These are phyloP conservation scores for Gandaritis pyraliata DNA, from an alignment of 2,888 invertebrate genomes.

Conservation along the genomic window DNA sequence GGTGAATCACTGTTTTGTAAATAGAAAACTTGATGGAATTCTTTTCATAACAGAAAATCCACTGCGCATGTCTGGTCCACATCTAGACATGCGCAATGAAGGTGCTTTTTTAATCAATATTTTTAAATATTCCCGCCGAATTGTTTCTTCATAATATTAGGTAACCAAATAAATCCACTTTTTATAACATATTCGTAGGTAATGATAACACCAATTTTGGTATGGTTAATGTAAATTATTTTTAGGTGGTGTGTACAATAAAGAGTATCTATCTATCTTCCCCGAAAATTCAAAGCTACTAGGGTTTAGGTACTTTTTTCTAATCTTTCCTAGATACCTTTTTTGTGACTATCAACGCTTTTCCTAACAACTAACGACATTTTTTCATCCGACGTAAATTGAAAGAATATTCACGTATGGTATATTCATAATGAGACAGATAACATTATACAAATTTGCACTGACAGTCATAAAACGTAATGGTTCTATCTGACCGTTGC, in stretches of 20 bases:
- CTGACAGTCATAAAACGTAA: slow-evolving; percentile 46
- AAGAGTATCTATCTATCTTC: too few species aligned
- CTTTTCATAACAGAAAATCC: slow-evolving; percentile 32
- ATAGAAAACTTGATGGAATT: slow-evolving; percentile 41
- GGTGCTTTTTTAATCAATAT: slow-evolving; percentile 47
- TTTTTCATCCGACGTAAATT: too few species aligned
- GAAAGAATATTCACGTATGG: too few species aligned
- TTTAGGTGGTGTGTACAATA: too few species aligned
- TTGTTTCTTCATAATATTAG: neutral
- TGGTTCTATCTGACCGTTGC: slow-evolving; percentile 64
- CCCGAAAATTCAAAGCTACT: too few species aligned
- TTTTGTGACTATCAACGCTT: too few species aligned
- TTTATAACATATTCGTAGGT: neutral
- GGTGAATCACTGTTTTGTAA: slow-evolving; percentile 42
- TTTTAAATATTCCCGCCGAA: slow-evolving; percentile 48
- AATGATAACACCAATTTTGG: too few species aligned
- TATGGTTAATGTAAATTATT: too few species aligned
- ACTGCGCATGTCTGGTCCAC: slow-evolving; percentile 50
- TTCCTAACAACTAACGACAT: too few species aligned
- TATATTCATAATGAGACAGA: neutral
- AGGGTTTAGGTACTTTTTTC: too few species aligned
- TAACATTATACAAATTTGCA: slow-evolving; percentile 1
- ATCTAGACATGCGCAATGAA: slow-evolving; percentile 40
- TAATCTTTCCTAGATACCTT: too few species aligned
- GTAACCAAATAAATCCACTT: neutral